phyloP scores from a whole-genome alignment of 2,888 invertebrate species.

The Cantharis rufa region DNA sequence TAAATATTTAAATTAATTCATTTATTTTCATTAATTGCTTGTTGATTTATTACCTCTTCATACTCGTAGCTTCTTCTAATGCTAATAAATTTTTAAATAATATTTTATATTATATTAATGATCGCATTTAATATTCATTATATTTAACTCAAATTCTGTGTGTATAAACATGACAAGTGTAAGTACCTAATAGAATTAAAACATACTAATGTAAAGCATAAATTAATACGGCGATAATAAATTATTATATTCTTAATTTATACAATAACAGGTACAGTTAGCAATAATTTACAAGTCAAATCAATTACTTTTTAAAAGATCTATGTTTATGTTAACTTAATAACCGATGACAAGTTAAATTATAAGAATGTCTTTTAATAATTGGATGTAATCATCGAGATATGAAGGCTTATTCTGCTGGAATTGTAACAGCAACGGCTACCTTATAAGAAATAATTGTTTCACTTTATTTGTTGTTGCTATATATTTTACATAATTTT shows the following conservation, averaged over 20 bases:
- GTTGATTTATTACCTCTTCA: background rate
- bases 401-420: background rate
- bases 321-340: background rate
- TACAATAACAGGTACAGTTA: background rate
- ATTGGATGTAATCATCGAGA: background rate
- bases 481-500: background rate
- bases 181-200: background rate
- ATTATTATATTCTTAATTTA: background rate
- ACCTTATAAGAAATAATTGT: background rate
- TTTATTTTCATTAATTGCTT: background rate
- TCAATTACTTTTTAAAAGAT: background rate
- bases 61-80: background rate
- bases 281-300: constrained; percentile 2
- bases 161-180: background rate
- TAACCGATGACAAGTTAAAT: background rate
- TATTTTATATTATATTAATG: background rate
- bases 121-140: background rate
- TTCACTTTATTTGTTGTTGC: background rate
- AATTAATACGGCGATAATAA: background rate
- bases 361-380: background rate
- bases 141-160: background rate
- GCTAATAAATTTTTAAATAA: background rate
- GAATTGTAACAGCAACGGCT: background rate
- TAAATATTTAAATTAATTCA: background rate
- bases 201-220: background rate